Evolutionary conservation across 2,888 invertebrate genomes (phyloP), one percentile per base, ranked within the genome.

Genomic region (Notodonta dromedarius): DNA sequence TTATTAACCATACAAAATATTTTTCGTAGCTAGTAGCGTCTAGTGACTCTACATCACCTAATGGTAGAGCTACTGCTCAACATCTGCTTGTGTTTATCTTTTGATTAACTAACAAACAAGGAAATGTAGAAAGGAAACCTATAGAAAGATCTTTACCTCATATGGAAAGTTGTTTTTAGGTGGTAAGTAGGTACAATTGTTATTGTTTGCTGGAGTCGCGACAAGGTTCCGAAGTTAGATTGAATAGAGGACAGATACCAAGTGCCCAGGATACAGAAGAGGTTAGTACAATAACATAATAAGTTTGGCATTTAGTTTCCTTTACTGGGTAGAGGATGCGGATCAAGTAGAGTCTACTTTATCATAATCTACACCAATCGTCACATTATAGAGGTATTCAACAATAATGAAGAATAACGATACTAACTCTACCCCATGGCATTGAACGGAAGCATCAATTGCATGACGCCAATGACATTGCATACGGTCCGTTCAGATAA

Each of bases 371-470:
- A 48, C 48, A 48, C 48, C 13, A 14, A 48, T 12, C 16, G 44
- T 56, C 14, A 35, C 13, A 39, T 16, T 32, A 50, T 61, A 56
- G 24, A 51, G 16, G 51, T 51, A 51, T 51, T 51, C n/a, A n/a
- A n/a, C 51, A 51, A 5, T 53, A 5, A 53, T 53, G 32, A 53
- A 35, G 52, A 53, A 35, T 53, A 13, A 53, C 52, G 52, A 53
- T 16, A 2, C 39, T 13, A 16, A 9, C 14, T 7, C 35, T 4
- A 39, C 14, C 12, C 14, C 54, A 39, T 54, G n/a, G 8, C 39
- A 39, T 39, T 54, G 54, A 58, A 52, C 48, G 58, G 54, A 54
- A 39, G 54, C 54, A 54, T 39, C 54, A 54, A 54, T 54, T 54
- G 39, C 54, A 54, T 39, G 54, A 54, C 54, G n/a, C 54, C 39